phyloP scores from a whole-genome alignment of 1,140 invertebrate species.

The Rhyacophila brunnea region DNA sequence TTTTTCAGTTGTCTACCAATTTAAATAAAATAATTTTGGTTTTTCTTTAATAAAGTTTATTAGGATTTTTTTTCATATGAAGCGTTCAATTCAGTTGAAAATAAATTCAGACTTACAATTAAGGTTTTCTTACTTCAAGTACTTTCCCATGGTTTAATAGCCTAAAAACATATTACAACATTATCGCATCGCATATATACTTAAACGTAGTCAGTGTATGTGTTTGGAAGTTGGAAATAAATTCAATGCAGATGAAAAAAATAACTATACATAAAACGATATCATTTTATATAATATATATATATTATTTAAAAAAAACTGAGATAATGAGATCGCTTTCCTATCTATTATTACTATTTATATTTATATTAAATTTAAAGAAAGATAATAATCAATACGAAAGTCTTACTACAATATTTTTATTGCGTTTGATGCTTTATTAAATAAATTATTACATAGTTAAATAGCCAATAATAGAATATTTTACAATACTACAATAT shows the following conservation, averaged over 20 bases:
- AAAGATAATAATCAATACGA: conserved; percentile 15
- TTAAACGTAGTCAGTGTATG: conserved; percentile 36
- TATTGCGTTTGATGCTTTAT: conserved; percentile 34
- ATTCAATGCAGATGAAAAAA: conserved; percentile 4
- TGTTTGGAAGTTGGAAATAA: conserved; percentile 23
- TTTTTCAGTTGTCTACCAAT: too few species aligned
- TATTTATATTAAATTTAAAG: neutral
- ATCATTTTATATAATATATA: conserved; percentile 3
- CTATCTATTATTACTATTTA: conserved; percentile 20
- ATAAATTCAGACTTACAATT: too few species aligned
- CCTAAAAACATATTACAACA: conserved; percentile 29
- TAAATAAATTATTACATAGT: conserved; percentile 33
- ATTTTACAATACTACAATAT: conserved; percentile 23
- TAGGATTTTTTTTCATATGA: too few species aligned
- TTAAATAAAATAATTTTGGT: too few species aligned
- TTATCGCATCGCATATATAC: conserved; percentile 36
- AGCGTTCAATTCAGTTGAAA: too few species aligned
- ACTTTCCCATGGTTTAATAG: too few species aligned
- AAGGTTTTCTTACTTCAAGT: too few species aligned
- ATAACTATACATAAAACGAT: neutral
- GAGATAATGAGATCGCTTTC: conserved; percentile 10
- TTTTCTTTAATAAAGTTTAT: too few species aligned
- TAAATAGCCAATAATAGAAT: conserved; percentile 35
- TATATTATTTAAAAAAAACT: conserved; percentile 13
- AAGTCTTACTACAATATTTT: conserved; percentile 35